Percentiles rank a stretch among this genome's conserved stretches.
phyloP scores from a whole-genome alignment of 2,797 vertebrate genomes.

The Hippocampus kuda region DNA sequence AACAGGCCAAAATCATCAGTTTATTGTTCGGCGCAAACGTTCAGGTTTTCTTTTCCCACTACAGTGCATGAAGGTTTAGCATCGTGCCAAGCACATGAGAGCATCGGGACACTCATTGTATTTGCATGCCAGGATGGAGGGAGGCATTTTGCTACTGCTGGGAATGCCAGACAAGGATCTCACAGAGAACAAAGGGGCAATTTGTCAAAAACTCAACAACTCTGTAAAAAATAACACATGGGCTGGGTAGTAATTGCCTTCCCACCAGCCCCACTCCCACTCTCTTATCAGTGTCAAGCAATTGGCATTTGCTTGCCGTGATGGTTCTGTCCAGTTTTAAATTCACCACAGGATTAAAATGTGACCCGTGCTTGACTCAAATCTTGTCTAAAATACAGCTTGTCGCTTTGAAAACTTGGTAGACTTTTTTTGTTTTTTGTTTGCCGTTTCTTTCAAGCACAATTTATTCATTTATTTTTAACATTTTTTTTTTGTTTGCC shows the following conservation, averaged over 20 bases:
- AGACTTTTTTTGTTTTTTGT: neutral
- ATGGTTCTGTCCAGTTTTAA: neutral
- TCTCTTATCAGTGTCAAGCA: neutral
- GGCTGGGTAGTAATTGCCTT: neutral
- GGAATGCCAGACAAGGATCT: slow-evolving; percentile 2
- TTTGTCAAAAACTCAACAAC: slow-evolving; percentile 7
- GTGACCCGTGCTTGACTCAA: neutral
- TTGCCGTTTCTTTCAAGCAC: neutral
- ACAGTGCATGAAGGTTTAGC: neutral
- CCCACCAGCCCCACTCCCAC: neutral
- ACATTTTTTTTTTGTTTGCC: neutral
- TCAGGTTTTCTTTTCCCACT: neutral
- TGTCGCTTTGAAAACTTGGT: neutral
- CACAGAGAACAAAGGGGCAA: neutral
- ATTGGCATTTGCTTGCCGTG: neutral
- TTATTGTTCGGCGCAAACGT: neutral
- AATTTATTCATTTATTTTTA: neutral
- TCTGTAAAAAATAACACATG: neutral
- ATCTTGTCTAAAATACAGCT: neutral
- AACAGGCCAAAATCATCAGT: neutral
- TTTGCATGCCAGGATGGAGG: neutral
- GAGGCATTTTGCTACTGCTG: neutral
- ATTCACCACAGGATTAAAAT: neutral
- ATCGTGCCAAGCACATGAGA: slow-evolving; percentile 1
- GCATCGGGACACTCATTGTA: neutral